phyloP scores from a whole-genome alignment of 2,113 vertebrate species.

The Hydrolagus affinis region DNA sequence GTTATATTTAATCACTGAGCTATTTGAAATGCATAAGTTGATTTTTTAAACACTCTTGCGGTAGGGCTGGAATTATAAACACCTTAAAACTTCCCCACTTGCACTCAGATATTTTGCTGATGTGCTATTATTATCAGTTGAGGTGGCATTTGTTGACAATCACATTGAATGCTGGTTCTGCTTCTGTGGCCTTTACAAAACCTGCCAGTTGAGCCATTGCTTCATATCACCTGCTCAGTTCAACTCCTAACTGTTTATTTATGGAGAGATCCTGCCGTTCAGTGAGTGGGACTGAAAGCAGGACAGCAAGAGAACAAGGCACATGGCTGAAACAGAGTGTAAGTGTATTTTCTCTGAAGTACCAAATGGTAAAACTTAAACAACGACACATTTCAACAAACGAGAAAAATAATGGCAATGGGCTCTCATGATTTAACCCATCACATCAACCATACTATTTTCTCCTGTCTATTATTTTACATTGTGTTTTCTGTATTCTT shows the following conservation, averaged over 20 bases:
- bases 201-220: background rate
- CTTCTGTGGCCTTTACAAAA: background rate
- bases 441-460: too few relatives aligned
- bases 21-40: too few relatives aligned
- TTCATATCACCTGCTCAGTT: background rate
- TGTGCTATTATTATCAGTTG: background rate
- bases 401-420: background rate
- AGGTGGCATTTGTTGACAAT: background rate
- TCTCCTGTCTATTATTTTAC: too few relatives aligned
- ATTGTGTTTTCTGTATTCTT: too few relatives aligned
- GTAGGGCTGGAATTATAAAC: too few relatives aligned
- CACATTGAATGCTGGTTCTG: background rate
- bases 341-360: background rate
- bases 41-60: too few relatives aligned
- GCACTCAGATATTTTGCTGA: background rate
- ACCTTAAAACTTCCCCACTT: too few relatives aligned
- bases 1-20: too few relatives aligned
- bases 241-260: background rate
- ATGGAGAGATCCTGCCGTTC: background rate
- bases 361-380: background rate
- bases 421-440: background rate
- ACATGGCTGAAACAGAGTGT: background rate
- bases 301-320: background rate
- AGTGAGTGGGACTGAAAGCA: background rate
- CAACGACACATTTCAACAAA: background rate